Percentiles rank a stretch among this genome's conserved stretches.
Evolutionary conservation across 2,113 vertebrate genomes (phyloP).

Genomic region (Paraplagusia blochii): DNA sequence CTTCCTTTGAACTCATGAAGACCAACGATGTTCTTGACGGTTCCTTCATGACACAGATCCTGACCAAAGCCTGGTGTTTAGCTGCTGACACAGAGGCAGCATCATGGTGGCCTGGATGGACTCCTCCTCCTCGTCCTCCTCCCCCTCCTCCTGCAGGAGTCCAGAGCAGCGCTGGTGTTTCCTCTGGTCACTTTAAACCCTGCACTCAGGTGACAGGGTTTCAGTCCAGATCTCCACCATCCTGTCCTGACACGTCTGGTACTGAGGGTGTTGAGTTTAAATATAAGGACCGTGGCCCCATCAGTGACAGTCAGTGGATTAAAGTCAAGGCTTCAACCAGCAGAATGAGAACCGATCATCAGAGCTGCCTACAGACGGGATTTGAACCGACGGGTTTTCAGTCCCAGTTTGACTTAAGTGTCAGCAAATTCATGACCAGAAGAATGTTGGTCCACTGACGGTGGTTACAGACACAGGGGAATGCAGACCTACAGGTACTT

Average conservation of each 20-base stretch:
- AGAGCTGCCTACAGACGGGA: no score
- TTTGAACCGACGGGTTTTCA: no score
- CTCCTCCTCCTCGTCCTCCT: no score
- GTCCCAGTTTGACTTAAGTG: neutral
- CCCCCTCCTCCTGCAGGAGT: conserved; percentile 8
- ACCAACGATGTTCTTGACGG: no score
- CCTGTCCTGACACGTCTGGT: conserved; percentile 42
- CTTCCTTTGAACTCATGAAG: neutral
- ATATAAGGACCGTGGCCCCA: neutral
- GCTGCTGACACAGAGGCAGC: no score
- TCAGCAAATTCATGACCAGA: conserved; percentile 8
- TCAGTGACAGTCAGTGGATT: conserved; percentile 10
- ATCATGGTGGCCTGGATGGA: no score
- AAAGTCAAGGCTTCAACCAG: no score
- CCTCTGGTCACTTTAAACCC: neutral
- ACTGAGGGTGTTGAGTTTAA: conserved; percentile 1
- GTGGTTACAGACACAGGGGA: conserved; percentile 30
- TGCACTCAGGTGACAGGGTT: neutral
- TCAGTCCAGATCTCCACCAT: neutral
- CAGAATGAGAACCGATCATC: no score
- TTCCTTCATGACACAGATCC: no score
- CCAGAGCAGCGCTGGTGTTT: conserved; percentile 8
- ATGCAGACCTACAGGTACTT: conserved; percentile 67
- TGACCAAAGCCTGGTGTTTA: no score
- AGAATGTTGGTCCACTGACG: conserved; percentile 22